A percentile compares a stretch with the other conserved stretches of the same genome.
These are phyloP conservation scores for Xanthostigma xanthostigma DNA, from an alignment of 2,888 invertebrate species.

Conservation along the genomic window DNA sequence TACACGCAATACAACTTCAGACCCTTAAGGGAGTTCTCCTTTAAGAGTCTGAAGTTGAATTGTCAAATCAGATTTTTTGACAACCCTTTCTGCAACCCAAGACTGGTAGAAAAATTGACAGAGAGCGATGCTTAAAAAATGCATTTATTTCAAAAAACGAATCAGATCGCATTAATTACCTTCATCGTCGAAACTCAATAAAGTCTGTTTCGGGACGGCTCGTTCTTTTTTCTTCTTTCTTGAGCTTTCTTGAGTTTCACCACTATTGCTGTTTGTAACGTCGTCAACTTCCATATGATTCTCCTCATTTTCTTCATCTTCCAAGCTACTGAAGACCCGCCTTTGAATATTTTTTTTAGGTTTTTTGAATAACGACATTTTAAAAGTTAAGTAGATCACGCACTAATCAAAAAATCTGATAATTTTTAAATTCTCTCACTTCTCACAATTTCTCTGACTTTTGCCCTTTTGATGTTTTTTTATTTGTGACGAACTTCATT, in stretches of 20 bases:
- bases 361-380: slow-evolving; percentile 75
- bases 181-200: slow-evolving; percentile 74
- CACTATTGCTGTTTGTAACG: slow-evolving; percentile 16
- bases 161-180: slow-evolving; percentile 28
- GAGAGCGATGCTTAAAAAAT: too few species aligned
- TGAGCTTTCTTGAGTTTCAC: slow-evolving; percentile 17
- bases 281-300: slow-evolving; percentile 28
- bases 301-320: slow-evolving; percentile 47
- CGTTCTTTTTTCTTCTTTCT: slow-evolving; percentile 20
- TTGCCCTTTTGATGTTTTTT: too few species aligned
- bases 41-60: too few species aligned
- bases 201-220: slow-evolving; percentile 35
- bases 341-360: slow-evolving; percentile 72
- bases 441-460: too few species aligned
- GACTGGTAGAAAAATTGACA: too few species aligned
- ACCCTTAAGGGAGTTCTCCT: too few species aligned
- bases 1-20: too few species aligned
- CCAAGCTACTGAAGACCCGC: slow-evolving; percentile 51
- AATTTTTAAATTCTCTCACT: too few species aligned
- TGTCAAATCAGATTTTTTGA: too few species aligned
- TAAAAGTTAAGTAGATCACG: slow-evolving; percentile 7
- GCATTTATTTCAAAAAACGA: neutral
- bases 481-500: too few species aligned
- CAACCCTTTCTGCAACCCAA: too few species aligned
- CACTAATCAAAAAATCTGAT: too few species aligned